Evolutionary conservation across 2,797 vertebrate genomes (phyloP).

Genomic region (Anguilla marmorata): DNA sequence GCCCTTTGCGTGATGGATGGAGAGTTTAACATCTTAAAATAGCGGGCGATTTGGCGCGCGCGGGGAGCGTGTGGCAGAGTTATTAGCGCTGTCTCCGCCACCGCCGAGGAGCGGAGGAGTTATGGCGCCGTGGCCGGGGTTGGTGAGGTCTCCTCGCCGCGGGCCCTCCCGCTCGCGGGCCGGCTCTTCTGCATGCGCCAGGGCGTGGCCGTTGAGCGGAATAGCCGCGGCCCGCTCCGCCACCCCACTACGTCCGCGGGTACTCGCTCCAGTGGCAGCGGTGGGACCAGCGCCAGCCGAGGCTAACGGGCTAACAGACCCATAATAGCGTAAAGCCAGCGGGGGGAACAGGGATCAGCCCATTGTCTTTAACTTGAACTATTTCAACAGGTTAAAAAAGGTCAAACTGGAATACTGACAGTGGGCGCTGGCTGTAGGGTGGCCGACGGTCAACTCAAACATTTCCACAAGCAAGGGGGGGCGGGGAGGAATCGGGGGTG

Average conservation of each 20-base stretch:
- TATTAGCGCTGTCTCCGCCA: constrained; percentile 50
- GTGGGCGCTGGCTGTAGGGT: too few species aligned
- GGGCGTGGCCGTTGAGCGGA: not conserved
- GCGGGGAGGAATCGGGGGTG: too few species aligned
- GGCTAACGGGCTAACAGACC: not conserved
- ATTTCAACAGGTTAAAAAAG: not conserved
- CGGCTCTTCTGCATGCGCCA: not conserved
- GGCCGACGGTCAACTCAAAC: too few species aligned
- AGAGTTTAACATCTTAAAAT: constrained; percentile 50
- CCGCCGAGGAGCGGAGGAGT: constrained; percentile 50
- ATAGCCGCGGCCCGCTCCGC: not conserved
- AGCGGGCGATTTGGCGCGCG: constrained; percentile 34
- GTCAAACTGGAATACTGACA: not conserved
- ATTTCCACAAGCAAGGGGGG: too few species aligned
- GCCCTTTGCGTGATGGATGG: constrained; percentile 50
- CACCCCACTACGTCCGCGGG: not conserved
- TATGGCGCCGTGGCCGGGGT: constrained; percentile 51
- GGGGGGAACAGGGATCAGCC: too few species aligned
- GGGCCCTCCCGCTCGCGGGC: not conserved
- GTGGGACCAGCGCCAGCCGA: not conserved
- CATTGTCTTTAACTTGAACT: not conserved
- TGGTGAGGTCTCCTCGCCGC: constrained; percentile 32
- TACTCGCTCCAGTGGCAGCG: not conserved
- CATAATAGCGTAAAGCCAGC: too few species aligned
- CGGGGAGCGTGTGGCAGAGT: constrained; percentile 47